Conservation (phyloP, 1,140 invertebrate genomes). For the Hyles vespertilio region DNA sequence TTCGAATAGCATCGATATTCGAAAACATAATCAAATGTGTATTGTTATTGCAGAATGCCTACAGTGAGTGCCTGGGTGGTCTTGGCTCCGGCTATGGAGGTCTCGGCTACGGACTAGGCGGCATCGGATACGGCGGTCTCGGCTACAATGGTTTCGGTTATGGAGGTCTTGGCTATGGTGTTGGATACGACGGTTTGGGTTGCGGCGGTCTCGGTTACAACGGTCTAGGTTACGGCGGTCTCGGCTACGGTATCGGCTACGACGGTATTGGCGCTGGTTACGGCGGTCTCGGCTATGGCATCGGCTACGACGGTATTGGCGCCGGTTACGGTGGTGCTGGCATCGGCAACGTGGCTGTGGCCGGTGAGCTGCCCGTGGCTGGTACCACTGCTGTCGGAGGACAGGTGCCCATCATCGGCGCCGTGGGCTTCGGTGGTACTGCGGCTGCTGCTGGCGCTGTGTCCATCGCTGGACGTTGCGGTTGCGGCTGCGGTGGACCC, state of each 20-base stretch:
- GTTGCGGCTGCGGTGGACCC: conserved; percentile 13
- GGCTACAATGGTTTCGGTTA: not conserved
- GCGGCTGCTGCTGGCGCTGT: conserved; percentile 20
- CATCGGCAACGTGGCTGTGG: conserved; percentile 9
- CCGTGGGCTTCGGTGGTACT: conserved; percentile 19
- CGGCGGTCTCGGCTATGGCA: too few relatives aligned
- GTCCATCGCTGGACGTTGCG: conserved; percentile 24
- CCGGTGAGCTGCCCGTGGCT: conserved; percentile 18
- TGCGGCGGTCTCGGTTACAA: not conserved
- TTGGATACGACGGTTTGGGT: not conserved
- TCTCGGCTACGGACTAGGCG: not conserved
- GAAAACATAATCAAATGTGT: not conserved
- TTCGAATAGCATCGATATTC: too few relatives aligned
- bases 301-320: conserved; percentile 3
- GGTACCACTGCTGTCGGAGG: conserved; percentile 21
- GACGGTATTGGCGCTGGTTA: not conserved
- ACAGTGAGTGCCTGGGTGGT: not conserved
- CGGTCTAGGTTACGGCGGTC: conserved; percentile 1
- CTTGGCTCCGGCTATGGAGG: not conserved
- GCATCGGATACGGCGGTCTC: not conserved
- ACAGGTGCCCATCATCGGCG: conserved; percentile 25
- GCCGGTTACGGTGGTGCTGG: conserved; percentile 1
- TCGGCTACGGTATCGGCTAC: conserved; percentile 7
- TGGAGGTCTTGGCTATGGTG: conserved; percentile 1
- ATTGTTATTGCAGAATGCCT: conserved; percentile 3